Percentiles rank a stretch among this genome's conserved stretches.
These are phyloP conservation scores for Alloscopus bannaensis DNA, from an alignment of 2,888 invertebrate genomes.

Conservation along the genomic window DNA sequence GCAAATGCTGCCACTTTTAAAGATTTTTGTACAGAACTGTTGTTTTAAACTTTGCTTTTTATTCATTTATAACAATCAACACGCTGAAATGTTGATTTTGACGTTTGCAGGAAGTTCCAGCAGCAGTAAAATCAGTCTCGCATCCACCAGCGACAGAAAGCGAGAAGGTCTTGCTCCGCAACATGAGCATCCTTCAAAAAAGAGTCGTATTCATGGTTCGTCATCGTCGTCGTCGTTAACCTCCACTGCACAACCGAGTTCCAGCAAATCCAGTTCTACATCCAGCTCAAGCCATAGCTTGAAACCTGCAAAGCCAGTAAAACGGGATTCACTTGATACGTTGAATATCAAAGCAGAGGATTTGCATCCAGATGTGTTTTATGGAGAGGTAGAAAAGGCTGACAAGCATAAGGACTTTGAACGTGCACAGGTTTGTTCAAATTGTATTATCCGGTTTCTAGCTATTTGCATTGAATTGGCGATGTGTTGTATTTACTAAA, in stretches of 20 bases:
- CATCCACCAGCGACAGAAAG: conserved; percentile 42
- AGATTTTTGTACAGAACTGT: too few relatives aligned
- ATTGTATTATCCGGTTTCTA: not conserved
- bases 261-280: conserved; percentile 18
- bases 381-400: conserved; percentile 61
- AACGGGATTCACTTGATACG: conserved; percentile 51
- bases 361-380: conserved; percentile 63
- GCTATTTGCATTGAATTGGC: not conserved
- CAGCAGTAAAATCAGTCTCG: conserved; percentile 28
- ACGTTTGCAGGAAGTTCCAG: conserved; percentile 17
- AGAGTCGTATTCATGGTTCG: conserved; percentile 34
- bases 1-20: not conserved
- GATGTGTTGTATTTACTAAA: conserved; percentile 12
- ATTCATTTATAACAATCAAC: too few relatives aligned
- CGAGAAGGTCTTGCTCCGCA: conserved; percentile 30
- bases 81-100: too few relatives aligned
- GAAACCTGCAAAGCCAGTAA: conserved; percentile 55
- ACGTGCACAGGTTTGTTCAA: conserved; percentile 56
- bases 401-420: conserved; percentile 53
- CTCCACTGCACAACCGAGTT: not conserved
- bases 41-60: too few relatives aligned
- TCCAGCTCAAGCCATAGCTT: conserved; percentile 12
- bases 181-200: conserved; percentile 47
- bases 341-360: conserved; percentile 61
- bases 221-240: conserved; percentile 12